Conservation (phyloP, 2,888 invertebrate genomes). For the Limnephilus rhombicus region DNA sequence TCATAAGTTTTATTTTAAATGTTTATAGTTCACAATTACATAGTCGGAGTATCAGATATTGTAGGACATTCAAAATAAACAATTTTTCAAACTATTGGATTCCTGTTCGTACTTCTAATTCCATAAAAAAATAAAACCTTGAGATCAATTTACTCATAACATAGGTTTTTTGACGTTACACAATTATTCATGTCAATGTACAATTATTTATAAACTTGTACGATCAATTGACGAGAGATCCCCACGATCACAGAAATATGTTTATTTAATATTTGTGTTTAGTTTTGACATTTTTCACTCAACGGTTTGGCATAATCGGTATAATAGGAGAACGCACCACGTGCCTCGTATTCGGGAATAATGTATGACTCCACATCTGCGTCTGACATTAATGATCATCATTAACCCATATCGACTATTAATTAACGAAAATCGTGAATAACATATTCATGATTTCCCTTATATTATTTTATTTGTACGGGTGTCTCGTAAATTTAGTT, state of each 20-base stretch:
- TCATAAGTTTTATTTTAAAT: too few relatives aligned
- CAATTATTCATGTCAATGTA: too few relatives aligned
- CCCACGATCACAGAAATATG: background rate
- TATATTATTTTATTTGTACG: constrained; percentile 21
- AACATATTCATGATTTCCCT: background rate
- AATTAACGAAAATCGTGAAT: background rate
- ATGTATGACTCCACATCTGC: constrained; percentile 47
- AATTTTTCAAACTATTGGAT: too few relatives aligned
- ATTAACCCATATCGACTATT: constrained; percentile 57
- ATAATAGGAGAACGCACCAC: background rate
- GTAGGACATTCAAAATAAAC: too few relatives aligned
- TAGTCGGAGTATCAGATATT: too few relatives aligned
- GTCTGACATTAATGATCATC: constrained; percentile 58
- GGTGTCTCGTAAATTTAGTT: background rate
- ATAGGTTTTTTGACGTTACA: too few relatives aligned
- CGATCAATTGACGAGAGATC: background rate
- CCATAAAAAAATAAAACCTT: background rate
- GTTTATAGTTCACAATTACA: too few relatives aligned
- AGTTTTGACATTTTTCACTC: constrained; percentile 8
- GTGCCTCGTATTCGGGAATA: constrained; percentile 10
- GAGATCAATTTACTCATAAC: too few relatives aligned
- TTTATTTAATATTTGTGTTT: background rate
- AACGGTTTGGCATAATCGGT: constrained; percentile 12
- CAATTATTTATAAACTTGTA: background rate
- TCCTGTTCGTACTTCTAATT: too few relatives aligned